Percentiles rank a stretch among this genome's conserved stretches.
Evolutionary conservation across 2,797 vertebrate genomes (phyloP).

Genomic region (Ispidina lecontei): DNA sequence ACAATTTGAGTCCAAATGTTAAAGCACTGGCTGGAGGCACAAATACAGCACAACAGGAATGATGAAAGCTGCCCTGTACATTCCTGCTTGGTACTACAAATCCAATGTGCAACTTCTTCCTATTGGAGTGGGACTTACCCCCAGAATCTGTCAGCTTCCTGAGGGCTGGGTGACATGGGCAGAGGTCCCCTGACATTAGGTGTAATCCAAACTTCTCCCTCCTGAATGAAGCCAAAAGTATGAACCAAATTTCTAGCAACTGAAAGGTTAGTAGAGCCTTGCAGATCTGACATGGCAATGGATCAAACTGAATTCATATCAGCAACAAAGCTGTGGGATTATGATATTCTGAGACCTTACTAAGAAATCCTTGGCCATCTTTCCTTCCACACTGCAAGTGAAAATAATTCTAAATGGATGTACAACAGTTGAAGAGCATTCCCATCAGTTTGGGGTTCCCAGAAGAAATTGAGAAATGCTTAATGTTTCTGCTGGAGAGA

Average conservation of each 20-base stretch:
- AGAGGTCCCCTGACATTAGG: not conserved
- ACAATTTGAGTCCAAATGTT: slow-evolving; percentile 58
- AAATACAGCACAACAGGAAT: slow-evolving; percentile 57
- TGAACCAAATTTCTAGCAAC: not conserved
- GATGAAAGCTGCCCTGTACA: slow-evolving; percentile 27
- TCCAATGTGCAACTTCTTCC: not conserved
- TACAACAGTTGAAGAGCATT: not conserved
- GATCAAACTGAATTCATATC: not conserved
- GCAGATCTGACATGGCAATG: not conserved
- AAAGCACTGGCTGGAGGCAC: slow-evolving; percentile 73
- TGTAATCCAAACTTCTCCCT: not conserved
- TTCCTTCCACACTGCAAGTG: slow-evolving; percentile 38
- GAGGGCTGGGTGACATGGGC: not conserved
- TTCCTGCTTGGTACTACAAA: slow-evolving; percentile 46
- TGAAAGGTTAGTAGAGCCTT: slow-evolving; percentile 7
- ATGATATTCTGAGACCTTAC: not conserved
- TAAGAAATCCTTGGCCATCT: not conserved
- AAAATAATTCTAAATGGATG: not conserved
- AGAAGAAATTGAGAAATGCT: slow-evolving; percentile 58
- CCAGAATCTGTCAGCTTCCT: not conserved
- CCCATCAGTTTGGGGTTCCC: slow-evolving; percentile 14
- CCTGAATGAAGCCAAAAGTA: slow-evolving; percentile 1
- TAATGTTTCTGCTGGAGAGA: slow-evolving; percentile 43
- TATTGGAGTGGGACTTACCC: not conserved
- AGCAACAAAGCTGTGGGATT: not conserved